Conservation (phyloP, 2,888 invertebrate genomes). For the Myopa testacea region DNA sequence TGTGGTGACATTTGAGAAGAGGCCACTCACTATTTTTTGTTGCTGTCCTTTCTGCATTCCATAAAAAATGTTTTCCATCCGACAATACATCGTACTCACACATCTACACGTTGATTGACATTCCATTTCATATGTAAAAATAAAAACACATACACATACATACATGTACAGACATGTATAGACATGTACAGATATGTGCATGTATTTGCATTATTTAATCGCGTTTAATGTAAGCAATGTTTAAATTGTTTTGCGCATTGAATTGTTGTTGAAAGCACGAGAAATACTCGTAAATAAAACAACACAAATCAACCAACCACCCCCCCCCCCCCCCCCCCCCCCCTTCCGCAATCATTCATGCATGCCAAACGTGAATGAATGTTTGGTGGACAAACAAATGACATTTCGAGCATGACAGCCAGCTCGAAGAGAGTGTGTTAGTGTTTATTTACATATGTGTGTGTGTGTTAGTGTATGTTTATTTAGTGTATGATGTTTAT, state of each 20-base stretch:
- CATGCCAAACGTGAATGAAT: neutral
- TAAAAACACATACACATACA: too few species aligned
- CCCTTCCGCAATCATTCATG: neutral
- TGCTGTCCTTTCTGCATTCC: neutral
- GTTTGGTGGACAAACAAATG: conserved; percentile 6
- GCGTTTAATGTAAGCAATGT: conserved; percentile 28
- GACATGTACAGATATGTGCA: too few species aligned
- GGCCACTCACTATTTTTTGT: neutral
- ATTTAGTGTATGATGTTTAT: too few species aligned
- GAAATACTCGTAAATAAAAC: neutral
- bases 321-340: too few species aligned
- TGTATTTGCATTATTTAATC: conserved; percentile 6
- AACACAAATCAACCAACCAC: neutral
- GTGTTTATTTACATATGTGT: too few species aligned
- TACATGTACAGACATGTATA: too few species aligned
- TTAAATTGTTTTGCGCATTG: conserved; percentile 1
- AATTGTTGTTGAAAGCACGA: too few species aligned
- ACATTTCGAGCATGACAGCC: neutral
- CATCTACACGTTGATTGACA: too few species aligned
- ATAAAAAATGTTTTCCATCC: neutral
- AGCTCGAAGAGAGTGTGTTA: too few species aligned
- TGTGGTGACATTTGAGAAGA: conserved; percentile 19
- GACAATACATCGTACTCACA: neutral
- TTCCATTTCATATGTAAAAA: too few species aligned
- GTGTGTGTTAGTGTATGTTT: too few species aligned